These are phyloP conservation scores for Pollenia griseotomentosa DNA, from an alignment of 2,888 invertebrate species.

Conservation along the genomic window DNA sequence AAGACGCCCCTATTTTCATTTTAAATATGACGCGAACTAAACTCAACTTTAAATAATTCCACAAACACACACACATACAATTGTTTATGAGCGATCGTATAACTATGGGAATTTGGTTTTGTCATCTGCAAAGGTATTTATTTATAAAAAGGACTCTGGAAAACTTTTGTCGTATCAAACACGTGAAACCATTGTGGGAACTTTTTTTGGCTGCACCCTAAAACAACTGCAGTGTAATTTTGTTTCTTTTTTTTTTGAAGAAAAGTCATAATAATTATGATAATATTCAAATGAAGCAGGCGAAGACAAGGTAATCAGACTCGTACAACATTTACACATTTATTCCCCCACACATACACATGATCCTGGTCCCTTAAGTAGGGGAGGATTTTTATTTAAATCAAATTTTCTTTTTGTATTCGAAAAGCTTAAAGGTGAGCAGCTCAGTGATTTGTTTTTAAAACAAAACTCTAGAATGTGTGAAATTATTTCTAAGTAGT, in stretches of 20 bases:
- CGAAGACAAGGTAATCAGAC: constrained; percentile 63
- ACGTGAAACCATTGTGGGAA: constrained; percentile 68
- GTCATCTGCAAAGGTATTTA: constrained; percentile 62
- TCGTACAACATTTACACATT: constrained; percentile 3
- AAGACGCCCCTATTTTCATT: constrained; percentile 68
- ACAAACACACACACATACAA: neutral
- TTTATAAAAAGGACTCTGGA: constrained; percentile 35
- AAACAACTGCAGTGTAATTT: constrained; percentile 1
- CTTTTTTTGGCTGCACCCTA: constrained; percentile 66
- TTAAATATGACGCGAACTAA: constrained; percentile 44
- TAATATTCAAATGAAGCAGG: constrained; percentile 57
- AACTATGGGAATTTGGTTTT: constrained; percentile 70
- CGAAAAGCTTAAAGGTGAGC: constrained; percentile 49
- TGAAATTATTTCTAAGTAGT: constrained; percentile 57
- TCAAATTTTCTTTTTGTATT: neutral
- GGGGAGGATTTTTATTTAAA: constrained; percentile 34
- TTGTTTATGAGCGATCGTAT: constrained; percentile 64
- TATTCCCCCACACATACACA: constrained; percentile 6
- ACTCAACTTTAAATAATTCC: constrained; percentile 15
- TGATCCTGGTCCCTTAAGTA: constrained; percentile 47
- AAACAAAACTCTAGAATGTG: constrained; percentile 46
- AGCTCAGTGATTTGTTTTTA: constrained; percentile 49
- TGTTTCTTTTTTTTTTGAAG: constrained; percentile 39
- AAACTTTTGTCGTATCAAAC: constrained; percentile 46
- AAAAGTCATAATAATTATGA: constrained; percentile 73